phyloP scores from a whole-genome alignment of 2,113 vertebrate species.

The Megalops atlanticus region DNA sequence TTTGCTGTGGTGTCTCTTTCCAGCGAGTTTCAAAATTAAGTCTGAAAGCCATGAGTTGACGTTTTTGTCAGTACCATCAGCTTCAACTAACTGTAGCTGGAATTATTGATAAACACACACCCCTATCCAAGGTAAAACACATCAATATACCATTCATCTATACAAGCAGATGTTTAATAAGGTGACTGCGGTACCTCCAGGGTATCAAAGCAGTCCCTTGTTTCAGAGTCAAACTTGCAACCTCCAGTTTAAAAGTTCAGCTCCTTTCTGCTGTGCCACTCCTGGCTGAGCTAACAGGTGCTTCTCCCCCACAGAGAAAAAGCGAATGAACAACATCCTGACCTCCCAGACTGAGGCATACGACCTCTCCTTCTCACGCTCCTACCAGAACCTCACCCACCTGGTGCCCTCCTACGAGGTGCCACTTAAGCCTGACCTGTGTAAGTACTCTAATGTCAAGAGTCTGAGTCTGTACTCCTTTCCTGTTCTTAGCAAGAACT shows the following conservation, averaged over 20 bases:
- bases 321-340: slow-evolving; percentile 93
- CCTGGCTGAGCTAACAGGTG: not conserved
- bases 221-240: too few relatives aligned
- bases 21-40: not conserved
- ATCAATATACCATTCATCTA: not conserved
- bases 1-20: not conserved
- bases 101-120: not conserved
- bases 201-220: too few relatives aligned
- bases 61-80: not conserved
- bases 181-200: too few relatives aligned
- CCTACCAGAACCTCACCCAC: slow-evolving; percentile 96
- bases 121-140: not conserved
- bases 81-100: not conserved
- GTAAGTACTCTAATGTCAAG: slow-evolving; percentile 87
- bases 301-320: slow-evolving; percentile 76
- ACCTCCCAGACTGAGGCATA: slow-evolving; percentile 96
- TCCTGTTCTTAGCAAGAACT: slow-evolving; percentile 43
- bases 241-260: too few relatives aligned
- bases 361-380: slow-evolving; percentile 92
- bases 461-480: slow-evolving; percentile 78
- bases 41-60: not conserved
- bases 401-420: slow-evolving; percentile 91
- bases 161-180: too few relatives aligned
- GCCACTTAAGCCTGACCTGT: slow-evolving; percentile 84
- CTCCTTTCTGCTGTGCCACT: slow-evolving; percentile 11